Base-by-base conservation (phyloP, 2,888 invertebrate genomes). In the Philereme transversata region DNA sequence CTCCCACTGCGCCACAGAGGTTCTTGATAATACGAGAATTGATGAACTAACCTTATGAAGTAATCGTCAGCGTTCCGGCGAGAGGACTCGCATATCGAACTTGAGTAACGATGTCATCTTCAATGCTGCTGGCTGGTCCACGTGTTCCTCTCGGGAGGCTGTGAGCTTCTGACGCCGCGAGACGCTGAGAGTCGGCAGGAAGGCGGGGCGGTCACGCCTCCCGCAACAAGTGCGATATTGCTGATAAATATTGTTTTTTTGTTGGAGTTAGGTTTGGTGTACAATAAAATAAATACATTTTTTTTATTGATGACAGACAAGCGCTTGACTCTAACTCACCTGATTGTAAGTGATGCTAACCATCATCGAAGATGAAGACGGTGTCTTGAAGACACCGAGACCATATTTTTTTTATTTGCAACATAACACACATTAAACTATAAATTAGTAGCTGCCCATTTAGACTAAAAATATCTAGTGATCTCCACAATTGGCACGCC, bases 1-100 rank as follows among this genome's bases (percentile, higher is more conserved):
- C 22, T 1, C 3, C 22, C 22, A 22, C 22, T 22, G 22, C 22
- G 22, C 22, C 22, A 22, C 22, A 22, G 22, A 22, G 22, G 22
- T 22, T 22, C 22, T 22, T 22, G 22, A 22, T 22, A 3, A 2
- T 22, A 22, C 6, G 7, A 6, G 40, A 7, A 40, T 22, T 40
- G 40, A 40, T 40, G 4, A 8, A 62, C 80, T 57, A 67, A 92
- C 93, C 92, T 91, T 91, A 77, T 76, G 87, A 65, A 93, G 93
- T 88, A 93, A 87, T 73, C 92, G 93, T 93, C 93, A 93, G 93
- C 93, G 93, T 78, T 93, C 92, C 74, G 93, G 93, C 51, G 92
- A 90, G 49, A 93, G 84, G 64, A 92, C 78, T 69, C 89, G 82
- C 87, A 90, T 84, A 78, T 92, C 91, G 79, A 93, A 87, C 72